Percentiles rank a stretch among this genome's conserved stretches.
Conservation (phyloP, 2,113 vertebrate species). For the Catharus minimus region DNA sequence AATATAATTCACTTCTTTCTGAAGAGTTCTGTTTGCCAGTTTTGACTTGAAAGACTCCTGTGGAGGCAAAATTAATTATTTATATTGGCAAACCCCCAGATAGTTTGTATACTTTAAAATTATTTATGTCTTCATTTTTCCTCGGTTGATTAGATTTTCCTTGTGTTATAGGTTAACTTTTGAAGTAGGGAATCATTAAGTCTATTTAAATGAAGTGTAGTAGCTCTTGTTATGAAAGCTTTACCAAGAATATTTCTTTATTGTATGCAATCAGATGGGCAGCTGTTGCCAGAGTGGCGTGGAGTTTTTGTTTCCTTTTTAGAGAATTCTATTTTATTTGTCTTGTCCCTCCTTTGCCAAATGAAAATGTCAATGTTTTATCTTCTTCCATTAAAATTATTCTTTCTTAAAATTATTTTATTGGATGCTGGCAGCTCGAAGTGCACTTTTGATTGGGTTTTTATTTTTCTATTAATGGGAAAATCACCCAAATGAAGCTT, state of each 20-base stretch:
- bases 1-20: background rate
- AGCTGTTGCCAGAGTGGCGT: background rate
- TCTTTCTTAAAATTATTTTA: background rate
- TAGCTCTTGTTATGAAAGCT: background rate
- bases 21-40: background rate
- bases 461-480: background rate
- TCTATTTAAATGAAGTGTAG: background rate
- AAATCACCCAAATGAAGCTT: background rate
- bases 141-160: background rate
- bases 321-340: background rate
- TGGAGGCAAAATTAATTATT: background rate
- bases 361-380: background rate
- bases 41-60: background rate
- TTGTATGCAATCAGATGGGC: background rate
- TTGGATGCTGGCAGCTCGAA: background rate
- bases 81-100: background rate
- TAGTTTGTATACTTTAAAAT: background rate
- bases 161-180: background rate
- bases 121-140: slow-evolving; percentile 1
- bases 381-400: background rate
- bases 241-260: background rate
- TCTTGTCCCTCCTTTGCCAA: background rate
- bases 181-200: background rate
- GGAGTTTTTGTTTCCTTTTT: background rate
- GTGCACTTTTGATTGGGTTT: background rate